Base-by-base conservation (phyloP, 2,113 vertebrate species). In the Notarius quadriscutis region DNA sequence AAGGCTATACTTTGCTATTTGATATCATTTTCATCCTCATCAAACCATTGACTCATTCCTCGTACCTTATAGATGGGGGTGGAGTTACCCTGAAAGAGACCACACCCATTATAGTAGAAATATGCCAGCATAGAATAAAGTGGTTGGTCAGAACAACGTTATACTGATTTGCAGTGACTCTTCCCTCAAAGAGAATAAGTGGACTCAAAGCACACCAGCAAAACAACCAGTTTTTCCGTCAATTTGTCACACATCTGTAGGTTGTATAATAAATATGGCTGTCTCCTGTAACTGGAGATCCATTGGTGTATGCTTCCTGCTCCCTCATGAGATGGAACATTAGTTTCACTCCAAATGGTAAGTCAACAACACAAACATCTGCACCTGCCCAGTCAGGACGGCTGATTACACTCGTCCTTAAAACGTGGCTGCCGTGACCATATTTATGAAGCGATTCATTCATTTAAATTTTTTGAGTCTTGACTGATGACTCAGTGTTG, bases 311-410 rank as follows among this genome's bases (percentile, higher is more conserved):
- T 25, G 8, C 15, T 53, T 48, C 17, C 48, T 58, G 55, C 27
- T 88, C 89, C 58, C 62, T 15, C 69, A 82, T 80, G 89, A 84
- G 58, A 81, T 41, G 77, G 87, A 18, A n/a, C 84, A 41, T 75
- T 51, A 86, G 41, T 30, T 84, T 72, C 41, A 7, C 58, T 81
- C 86, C 78, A 50, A 25, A 25, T 84, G 41, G 50, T 84, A 30
- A 78, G 2, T 60, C 34, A 85, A 71, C 41, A 63, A 22, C 67
- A 78, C 51, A 55, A 87, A 48, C n/a, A 2, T 34, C 50, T 17
- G 50, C 82, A 71, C 82, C 51, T 30, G 63, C 81, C 41, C 30
- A 65, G 48, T 7, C 22, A 65, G 81, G 57, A 82, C 65, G 71
- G 41, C 71, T 60, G 69, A 55, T 25, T 80, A 27, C 78, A 58